Conservation (phyloP, 2,888 invertebrate species). For the Monoplex corrugatus region DNA sequence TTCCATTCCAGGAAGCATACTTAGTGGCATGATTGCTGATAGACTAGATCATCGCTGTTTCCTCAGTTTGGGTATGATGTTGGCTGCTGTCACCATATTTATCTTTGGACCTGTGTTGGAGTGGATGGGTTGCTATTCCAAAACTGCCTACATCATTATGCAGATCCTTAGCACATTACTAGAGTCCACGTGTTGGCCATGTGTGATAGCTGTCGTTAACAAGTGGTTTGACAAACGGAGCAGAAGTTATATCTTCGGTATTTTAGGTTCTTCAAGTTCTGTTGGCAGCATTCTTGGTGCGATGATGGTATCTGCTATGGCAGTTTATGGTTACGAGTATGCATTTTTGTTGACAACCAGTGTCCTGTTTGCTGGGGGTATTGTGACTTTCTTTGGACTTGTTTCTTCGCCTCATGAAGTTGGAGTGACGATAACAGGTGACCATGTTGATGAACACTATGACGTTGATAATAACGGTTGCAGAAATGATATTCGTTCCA, state of each 20-base stretch:
- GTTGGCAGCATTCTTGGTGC: constrained; percentile 83
- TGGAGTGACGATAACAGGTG: constrained; percentile 69
- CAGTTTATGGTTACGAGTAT: constrained; percentile 83
- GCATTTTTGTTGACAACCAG: constrained; percentile 82
- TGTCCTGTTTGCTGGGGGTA: constrained; percentile 80
- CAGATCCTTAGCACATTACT: constrained; percentile 82
- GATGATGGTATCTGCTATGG: constrained; percentile 80
- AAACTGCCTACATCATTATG: constrained; percentile 80
- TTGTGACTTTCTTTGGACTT: constrained; percentile 81
- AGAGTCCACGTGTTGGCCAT: constrained; percentile 83
- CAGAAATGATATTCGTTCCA: no score
- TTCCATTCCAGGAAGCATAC: constrained; percentile 81
- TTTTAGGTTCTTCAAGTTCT: constrained; percentile 83
- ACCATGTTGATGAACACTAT: no score
- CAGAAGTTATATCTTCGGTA: constrained; percentile 83
- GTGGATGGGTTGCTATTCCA: constrained; percentile 81
- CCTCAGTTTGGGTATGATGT: neutral
- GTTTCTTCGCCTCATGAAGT: constrained; percentile 80
- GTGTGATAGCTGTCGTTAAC: constrained; percentile 83
- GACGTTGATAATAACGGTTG: no score
- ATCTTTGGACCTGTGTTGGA: constrained; percentile 82
- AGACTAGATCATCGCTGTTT: constrained; percentile 65
- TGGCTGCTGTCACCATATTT: constrained; percentile 72
- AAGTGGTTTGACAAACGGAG: constrained; percentile 83
- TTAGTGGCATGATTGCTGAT: constrained; percentile 83